Evolutionary conservation across 2,888 invertebrate species (phyloP), one percentile per base, ranked within the genome.

Genomic region (Sinelater perroti): DNA sequence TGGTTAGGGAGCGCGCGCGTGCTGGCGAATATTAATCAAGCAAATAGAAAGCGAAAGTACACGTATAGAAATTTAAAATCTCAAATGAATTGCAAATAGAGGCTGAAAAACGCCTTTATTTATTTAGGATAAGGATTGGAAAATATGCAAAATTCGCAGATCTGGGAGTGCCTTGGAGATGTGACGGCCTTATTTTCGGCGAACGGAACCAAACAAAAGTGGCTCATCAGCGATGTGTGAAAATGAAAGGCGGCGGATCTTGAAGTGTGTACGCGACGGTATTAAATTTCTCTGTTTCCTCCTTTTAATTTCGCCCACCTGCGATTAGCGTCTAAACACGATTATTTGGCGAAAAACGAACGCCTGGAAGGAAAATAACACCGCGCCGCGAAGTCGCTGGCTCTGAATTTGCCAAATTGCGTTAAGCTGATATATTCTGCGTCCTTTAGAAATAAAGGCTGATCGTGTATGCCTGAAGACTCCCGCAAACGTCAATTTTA

Each of bases 1-100:
- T 36, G 21, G 36, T 14, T 13, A 42, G 42, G 54, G 31, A 30
- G 36, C 38, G 44, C 44, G 49, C 11, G 42, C 59, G 59, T 59
- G 59, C 53, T 28, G 17, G 8, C 10, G 54, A 59, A 59, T 59
- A 59, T 59, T 54, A 59, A 59, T 59, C 44, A 59, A 14, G 54
- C 50, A 54, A 59, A 58, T 53, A 58, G 45, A 47, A 59, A 42
- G 59, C 8, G 40, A 54, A 53, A 54, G 52, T 26, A 50, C 40
- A 54, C 49, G 59, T 53, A 54, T 38, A 54, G 53, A 53, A 58
- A 58, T 53, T 58, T 53, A 45, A 58, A 58, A 53, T 49, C 47
- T 54, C 40, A 58, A 58, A 53, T 47, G 58, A 58, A 49, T 47
- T 44, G 54, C 21, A 54, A 59, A 54, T 59, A 56, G 16, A 21